These are phyloP conservation scores for Acanthosepion pharaonis DNA, from an alignment of 2,888 invertebrate species.

Conservation along the genomic window DNA sequence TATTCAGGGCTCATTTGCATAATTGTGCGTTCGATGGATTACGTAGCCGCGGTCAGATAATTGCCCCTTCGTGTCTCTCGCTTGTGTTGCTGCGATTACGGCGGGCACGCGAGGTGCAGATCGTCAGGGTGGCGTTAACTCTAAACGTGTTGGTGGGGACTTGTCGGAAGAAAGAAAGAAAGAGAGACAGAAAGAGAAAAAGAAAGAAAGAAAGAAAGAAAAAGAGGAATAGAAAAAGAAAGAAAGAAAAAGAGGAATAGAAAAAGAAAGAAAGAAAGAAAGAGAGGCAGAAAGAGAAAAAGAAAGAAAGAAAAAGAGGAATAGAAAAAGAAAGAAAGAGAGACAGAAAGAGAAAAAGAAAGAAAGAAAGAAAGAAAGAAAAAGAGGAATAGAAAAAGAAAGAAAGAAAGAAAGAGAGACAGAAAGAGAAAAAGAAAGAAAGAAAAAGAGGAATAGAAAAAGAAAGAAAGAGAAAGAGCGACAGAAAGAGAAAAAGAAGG, in stretches of 20 bases:
- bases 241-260: neutral
- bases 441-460: neutral
- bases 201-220: fast-evolving
- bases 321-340: neutral
- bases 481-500: neutral
- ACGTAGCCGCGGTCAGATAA: neutral
- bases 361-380: neutral
- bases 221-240: neutral
- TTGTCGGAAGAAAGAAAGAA: neutral
- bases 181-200: neutral
- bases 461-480: neutral
- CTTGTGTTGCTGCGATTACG: neutral
- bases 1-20: neutral
- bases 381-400: neutral
- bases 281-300: neutral
- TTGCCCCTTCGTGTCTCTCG: conserved; percentile 33
- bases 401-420: neutral
- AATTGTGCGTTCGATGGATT: conserved; percentile 33
- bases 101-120: neutral
- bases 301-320: neutral
- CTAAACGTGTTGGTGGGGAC: neutral
- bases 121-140: neutral
- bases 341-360: neutral
- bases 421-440: neutral
- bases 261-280: neutral